Conservation (phyloP, 2,888 invertebrate species). For the Hirtodrosophila cameraria region DNA sequence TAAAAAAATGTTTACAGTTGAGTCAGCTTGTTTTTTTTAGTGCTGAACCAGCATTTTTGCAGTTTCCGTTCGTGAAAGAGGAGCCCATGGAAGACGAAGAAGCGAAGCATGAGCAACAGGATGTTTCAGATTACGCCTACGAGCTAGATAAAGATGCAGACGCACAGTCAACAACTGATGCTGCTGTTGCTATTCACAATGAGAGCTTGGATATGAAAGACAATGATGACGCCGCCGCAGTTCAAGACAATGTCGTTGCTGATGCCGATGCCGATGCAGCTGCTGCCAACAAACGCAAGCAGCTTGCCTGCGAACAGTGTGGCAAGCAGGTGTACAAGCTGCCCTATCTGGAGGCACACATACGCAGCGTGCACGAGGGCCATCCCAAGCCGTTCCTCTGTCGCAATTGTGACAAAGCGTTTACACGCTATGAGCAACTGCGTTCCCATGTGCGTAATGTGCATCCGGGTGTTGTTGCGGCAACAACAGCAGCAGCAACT, state of each 20-base stretch:
- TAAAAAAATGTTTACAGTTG: slow-evolving; percentile 40
- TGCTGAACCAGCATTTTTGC: slow-evolving; percentile 61
- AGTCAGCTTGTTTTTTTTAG: slow-evolving; percentile 46
- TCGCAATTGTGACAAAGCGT: slow-evolving; percentile 69
- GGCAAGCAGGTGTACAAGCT: slow-evolving; percentile 79
- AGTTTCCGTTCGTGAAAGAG: slow-evolving; percentile 54
- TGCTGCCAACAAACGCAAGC: slow-evolving; percentile 46
- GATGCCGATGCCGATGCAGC: background rate
- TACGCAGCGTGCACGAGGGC: slow-evolving; percentile 78
- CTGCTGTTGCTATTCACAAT: background rate
- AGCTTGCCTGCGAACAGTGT: slow-evolving; percentile 64
- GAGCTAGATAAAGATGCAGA: slow-evolving; percentile 1
- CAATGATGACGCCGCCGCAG: slow-evolving; percentile 21
- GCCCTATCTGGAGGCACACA: slow-evolving; percentile 79
- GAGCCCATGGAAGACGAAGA: slow-evolving; percentile 41
- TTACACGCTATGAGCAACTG: slow-evolving; percentile 75
- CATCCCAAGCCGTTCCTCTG: slow-evolving; percentile 79
- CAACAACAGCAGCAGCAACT: background rate
- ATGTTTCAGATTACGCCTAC: slow-evolving; percentile 1
- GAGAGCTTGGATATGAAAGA: slow-evolving; percentile 19
- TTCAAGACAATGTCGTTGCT: too few species aligned
- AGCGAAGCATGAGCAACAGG: slow-evolving; percentile 1
- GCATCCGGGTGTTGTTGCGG: slow-evolving; percentile 43
- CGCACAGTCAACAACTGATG: background rate
- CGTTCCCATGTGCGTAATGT: slow-evolving; percentile 67